Base-by-base conservation (phyloP, 2,888 invertebrate species). In the Chloroclystis v-ata region DNA sequence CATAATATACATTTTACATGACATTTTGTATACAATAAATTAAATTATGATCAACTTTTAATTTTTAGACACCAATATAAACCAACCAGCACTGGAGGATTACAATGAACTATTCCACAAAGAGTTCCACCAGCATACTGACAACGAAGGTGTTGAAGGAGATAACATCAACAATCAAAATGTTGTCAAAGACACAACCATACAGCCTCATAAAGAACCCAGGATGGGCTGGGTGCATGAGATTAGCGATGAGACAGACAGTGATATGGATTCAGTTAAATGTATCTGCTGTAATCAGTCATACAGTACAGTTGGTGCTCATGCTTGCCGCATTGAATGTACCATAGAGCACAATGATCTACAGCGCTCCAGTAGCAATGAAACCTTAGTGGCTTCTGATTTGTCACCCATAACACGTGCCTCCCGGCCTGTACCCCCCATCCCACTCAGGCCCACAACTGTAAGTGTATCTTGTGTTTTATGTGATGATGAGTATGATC, bases 201-300 rank as follows among this genome's bases (percentile, higher is more conserved):
- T 56, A 5, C 70, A 71, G 28, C 59, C 60, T 2, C 45, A 53
- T 28, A 56, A 57, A 12, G 56, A 39, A 39, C 10, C 39, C 5
- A 49, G 49, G 33, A 28, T 44, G 28, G 58, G 54, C 16, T 63
- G 56, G 46, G 35, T 45, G 20, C 70, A 73, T 52, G 82, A 83
- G 62, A 75, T 69, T 28, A 86, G 85, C 62, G 87, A 85, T 62
- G 87, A 86, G 51, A 87, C 87, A 33, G 87, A 87, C 43, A 86
- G 85, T 67, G 87, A 87, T 57, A 75, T 84, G 52, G 85, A 86
- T 54, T 87, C 87, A 1, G 71, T 87, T 1, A 84, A 83, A 61
- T 87, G 87, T 72, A 82, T 78, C 4, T 82, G 78, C 43, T 87
- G 87, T 49, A 82, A 74, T 63, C 70, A 84, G 54, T 75, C 82